Conservation (phyloP, 2,888 invertebrate genomes). For the Mongoloraphidia duomilia region DNA sequence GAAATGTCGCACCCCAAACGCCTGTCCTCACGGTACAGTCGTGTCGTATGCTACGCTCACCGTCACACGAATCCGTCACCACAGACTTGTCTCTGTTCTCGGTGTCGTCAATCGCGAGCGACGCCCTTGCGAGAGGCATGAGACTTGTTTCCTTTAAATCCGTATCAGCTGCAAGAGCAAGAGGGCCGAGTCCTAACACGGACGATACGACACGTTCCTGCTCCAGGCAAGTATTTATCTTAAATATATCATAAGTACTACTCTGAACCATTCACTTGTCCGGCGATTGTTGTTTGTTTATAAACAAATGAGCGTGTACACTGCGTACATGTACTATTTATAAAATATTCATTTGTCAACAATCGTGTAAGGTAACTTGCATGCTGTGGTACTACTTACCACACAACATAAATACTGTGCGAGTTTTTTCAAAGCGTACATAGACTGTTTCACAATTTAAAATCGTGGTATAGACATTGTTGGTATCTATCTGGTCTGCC, state of each 20-base stretch:
- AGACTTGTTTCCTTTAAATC: constrained; percentile 35
- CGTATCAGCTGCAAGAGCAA: constrained; percentile 32
- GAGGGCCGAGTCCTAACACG: constrained; percentile 50
- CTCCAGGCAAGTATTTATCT: constrained; percentile 3
- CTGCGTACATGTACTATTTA: too few relatives aligned
- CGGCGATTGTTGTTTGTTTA: not conserved
- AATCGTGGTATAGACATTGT: too few relatives aligned
- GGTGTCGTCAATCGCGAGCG: constrained; percentile 50
- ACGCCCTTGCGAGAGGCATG: constrained; percentile 28
- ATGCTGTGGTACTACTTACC: too few relatives aligned
- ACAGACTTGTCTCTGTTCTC: constrained; percentile 71
- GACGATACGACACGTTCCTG: constrained; percentile 43
- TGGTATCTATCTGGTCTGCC: too few relatives aligned
- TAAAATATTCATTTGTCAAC: too few relatives aligned
- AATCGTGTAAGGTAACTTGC: too few relatives aligned
- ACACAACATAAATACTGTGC: too few relatives aligned
- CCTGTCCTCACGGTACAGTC: constrained; percentile 33
- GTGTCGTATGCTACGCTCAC: constrained; percentile 56
- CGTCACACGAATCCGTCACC: constrained; percentile 72
- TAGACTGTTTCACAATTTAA: too few relatives aligned
- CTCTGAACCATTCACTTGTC: not conserved
- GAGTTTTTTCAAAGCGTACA: too few relatives aligned
- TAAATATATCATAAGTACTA: too few relatives aligned
- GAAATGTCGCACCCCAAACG: constrained; percentile 29
- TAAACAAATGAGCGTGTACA: constrained; percentile 17